Evolutionary conservation across 2,113 vertebrate species (phyloP).

Genomic region (Casuarius casuarius): DNA sequence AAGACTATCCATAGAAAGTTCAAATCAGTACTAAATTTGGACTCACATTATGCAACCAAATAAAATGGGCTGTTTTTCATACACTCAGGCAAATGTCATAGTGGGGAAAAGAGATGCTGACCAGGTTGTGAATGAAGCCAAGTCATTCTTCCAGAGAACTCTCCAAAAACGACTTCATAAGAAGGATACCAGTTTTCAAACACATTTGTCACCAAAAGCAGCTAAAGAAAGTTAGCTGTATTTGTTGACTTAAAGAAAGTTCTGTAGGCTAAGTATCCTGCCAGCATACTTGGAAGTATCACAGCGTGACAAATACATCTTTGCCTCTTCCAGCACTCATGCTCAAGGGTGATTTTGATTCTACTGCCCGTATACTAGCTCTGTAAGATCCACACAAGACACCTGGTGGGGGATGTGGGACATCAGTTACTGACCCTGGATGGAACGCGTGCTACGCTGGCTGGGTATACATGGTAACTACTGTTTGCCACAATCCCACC

Average conservation of each 20-base stretch:
- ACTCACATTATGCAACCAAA: not conserved
- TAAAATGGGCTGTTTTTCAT: not conserved
- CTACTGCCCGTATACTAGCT: not conserved
- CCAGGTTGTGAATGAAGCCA: not conserved
- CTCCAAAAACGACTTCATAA: not conserved
- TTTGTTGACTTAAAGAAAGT: not conserved
- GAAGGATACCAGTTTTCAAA: conserved; percentile 8
- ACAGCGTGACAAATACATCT: not conserved
- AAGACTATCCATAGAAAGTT: not conserved
- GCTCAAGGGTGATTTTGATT: not conserved
- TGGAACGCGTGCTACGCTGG: not conserved
- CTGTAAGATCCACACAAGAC: not conserved
- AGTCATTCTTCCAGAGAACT: conserved; percentile 39
- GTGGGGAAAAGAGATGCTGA: conserved; percentile 26
- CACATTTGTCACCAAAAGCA: not conserved
- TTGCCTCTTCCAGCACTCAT: not conserved
- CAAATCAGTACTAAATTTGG: conserved; percentile 25
- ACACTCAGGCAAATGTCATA: conserved; percentile 21
- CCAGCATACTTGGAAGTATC: not conserved
- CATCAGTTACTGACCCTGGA: not conserved
- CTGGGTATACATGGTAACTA: not conserved
- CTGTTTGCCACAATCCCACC: not conserved
- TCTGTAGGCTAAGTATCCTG: not conserved
- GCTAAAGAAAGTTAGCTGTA: not conserved
- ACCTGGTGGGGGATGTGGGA: not conserved